Percentiles rank a stretch among this genome's conserved stretches.
Evolutionary conservation across 2,888 invertebrate species (phyloP).

Genomic region (Fragum fragum): DNA sequence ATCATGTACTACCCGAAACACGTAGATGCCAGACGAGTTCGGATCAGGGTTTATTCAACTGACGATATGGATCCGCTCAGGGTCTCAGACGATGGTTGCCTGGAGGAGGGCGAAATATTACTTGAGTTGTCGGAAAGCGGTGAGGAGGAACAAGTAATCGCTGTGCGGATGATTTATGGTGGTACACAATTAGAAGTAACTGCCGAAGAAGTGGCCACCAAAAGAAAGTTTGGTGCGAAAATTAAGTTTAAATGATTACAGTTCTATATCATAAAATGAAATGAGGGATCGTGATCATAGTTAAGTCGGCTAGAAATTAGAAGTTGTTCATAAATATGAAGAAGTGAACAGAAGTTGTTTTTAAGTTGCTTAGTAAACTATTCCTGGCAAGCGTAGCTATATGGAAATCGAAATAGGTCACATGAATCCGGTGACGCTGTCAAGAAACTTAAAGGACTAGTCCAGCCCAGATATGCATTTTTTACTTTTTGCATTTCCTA

Average conservation of each 20-base stretch:
- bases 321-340: too few species aligned
- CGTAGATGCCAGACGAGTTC: conserved; percentile 29
- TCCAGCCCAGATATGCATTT: too few species aligned
- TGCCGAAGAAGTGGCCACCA: conserved; percentile 28
- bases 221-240: not conserved
- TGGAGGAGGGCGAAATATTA: conserved; percentile 40
- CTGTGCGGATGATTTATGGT: conserved; percentile 56
- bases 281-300: too few species aligned
- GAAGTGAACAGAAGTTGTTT: too few species aligned
- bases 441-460: too few species aligned
- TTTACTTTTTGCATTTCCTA: too few species aligned
- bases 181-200: conserved; percentile 60
- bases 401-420: too few species aligned
- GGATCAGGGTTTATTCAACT: conserved; percentile 38
- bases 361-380: too few species aligned
- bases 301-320: too few species aligned
- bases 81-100: conserved; percentile 42
- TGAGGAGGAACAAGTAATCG: conserved; percentile 29
- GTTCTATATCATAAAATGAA: too few species aligned
- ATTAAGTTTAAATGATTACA: conserved; percentile 12
- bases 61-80: conserved; percentile 14
- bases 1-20: conserved; percentile 17
- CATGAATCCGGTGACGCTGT: too few species aligned
- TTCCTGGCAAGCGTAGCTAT: too few species aligned
- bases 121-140: conserved; percentile 48